A percentile compares a stretch with the other conserved stretches of the same genome.
Evolutionary conservation across 2,888 invertebrate genomes (phyloP).

Genomic region (Philereme vetulata): DNA sequence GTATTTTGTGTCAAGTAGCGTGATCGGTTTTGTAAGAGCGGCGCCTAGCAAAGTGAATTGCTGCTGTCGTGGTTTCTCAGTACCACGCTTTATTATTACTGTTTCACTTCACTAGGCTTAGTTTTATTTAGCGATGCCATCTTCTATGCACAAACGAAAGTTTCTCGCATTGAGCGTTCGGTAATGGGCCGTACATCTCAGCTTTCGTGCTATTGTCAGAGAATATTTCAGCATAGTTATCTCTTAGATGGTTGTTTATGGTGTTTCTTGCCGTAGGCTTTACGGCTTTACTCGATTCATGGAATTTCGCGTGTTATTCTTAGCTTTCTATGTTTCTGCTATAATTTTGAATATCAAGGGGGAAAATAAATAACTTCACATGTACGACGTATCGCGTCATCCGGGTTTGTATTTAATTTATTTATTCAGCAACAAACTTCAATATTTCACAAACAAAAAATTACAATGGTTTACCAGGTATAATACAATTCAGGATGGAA

Average conservation of each 20-base stretch:
- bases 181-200: conserved; percentile 55
- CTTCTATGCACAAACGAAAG: conserved; percentile 50
- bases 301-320: conserved; percentile 6
- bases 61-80: conserved; percentile 48
- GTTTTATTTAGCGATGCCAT: conserved; percentile 58
- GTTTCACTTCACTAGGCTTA: conserved; percentile 40
- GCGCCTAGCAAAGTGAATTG: conserved; percentile 23
- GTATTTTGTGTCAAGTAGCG: conserved; percentile 47
- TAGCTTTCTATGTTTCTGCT: conserved; percentile 21
- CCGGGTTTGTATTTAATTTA: too few species aligned
- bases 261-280: conserved; percentile 22
- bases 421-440: too few species aligned
- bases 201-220: conserved; percentile 58
- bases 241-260: conserved; percentile 45
- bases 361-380: neutral
- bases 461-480: too few species aligned
- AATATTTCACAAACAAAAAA: too few species aligned
- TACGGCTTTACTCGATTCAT: conserved; percentile 16
- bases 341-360: conserved; percentile 7
- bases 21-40: conserved; percentile 44
- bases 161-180: conserved; percentile 47
- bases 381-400: neutral
- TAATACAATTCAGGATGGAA: too few species aligned
- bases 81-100: conserved; percentile 48
- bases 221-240: conserved; percentile 53